These are phyloP conservation scores for Uloborus plumipes DNA, from an alignment of 2,888 invertebrate genomes.

Conservation along the genomic window DNA sequence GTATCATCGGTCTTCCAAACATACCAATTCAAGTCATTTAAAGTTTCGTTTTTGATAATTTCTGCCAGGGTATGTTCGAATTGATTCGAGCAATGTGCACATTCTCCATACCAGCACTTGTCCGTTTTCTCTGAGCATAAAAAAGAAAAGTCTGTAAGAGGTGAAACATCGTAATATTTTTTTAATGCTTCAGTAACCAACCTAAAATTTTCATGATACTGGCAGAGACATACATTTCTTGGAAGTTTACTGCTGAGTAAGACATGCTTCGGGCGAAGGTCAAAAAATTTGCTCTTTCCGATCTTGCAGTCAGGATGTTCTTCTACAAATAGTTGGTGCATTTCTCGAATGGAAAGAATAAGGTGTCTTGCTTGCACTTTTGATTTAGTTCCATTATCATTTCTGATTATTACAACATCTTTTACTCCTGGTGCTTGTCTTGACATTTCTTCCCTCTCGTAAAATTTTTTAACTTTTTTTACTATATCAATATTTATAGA, in stretches of 20 bases:
- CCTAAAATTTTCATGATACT: slow-evolving; percentile 1
- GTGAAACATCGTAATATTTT: neutral
- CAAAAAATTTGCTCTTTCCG: slow-evolving; percentile 7
- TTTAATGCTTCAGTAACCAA: neutral
- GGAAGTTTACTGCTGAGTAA: slow-evolving; percentile 7
- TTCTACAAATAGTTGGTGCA: neutral
- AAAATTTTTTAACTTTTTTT: too few species aligned
- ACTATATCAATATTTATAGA: too few species aligned
- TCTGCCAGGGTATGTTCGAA: neutral
- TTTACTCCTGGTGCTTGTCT: slow-evolving; percentile 1
- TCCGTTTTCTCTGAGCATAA: neutral
- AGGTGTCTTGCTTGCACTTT: slow-evolving; percentile 11
- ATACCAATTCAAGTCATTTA: neutral
- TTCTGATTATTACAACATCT: slow-evolving; percentile 1
- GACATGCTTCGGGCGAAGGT: neutral
- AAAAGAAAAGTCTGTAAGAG: neutral
- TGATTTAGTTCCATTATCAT: slow-evolving; percentile 1
- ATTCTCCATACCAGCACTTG: neutral
- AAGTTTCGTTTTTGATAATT: too few species aligned
- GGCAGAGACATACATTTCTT: slow-evolving; percentile 1
- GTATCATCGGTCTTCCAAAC: neutral
- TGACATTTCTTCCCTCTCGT: neutral
- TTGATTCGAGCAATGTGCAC: neutral
- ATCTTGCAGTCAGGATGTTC: neutral
- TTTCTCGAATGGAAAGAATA: slow-evolving; percentile 12